A percentile compares a stretch with the other conserved stretches of the same genome.
Conservation (phyloP, 2,888 invertebrate species). For the Machimus rusticus region DNA sequence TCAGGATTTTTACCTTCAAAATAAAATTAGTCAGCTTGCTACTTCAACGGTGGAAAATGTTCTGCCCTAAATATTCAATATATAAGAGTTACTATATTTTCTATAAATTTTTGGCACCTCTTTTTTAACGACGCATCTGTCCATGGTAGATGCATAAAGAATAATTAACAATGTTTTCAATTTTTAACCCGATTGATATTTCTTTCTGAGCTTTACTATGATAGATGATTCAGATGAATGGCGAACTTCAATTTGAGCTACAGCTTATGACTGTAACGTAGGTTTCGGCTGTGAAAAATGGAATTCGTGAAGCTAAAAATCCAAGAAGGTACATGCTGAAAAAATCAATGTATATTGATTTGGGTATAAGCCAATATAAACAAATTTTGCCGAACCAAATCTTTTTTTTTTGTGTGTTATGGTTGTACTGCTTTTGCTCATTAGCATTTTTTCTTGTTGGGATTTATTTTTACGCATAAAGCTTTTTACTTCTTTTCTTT, state of each 20-base stretch:
- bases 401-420: background rate
- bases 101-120: too few species aligned
- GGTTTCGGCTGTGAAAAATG: background rate
- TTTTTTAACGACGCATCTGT: too few species aligned
- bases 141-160: background rate
- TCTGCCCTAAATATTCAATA: background rate
- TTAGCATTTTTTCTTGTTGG: background rate
- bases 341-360: background rate
- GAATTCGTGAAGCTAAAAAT: background rate
- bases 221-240: background rate
- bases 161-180: background rate
- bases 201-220: background rate
- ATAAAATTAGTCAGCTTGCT: background rate
- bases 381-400: background rate
- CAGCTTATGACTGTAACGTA: too few species aligned
- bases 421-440: background rate
- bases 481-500: background rate
- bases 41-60: background rate
- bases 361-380: background rate
- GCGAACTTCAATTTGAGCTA: too few species aligned
- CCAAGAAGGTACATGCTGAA: background rate
- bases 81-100: background rate
- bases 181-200: background rate
- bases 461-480: background rate
- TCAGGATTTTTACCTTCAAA: background rate